Evolutionary conservation across 1,140 invertebrate species (phyloP).

Genomic region (Melanaphis sacchari): DNA sequence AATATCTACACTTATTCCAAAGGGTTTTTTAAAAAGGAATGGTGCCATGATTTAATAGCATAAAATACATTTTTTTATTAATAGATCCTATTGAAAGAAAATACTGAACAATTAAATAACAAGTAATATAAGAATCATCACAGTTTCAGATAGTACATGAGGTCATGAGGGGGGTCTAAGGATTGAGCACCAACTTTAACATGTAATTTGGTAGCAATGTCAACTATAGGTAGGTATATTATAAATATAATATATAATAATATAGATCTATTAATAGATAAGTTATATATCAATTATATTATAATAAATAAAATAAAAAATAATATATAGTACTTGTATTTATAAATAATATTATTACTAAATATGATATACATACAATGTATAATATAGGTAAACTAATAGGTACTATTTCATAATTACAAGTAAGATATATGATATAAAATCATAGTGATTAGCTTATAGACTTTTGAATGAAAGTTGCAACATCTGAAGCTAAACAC

Average conservation of each 20-base stretch:
- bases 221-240: background rate
- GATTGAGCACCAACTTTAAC: background rate
- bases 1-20: background rate
- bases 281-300: background rate
- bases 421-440: background rate
- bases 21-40: background rate
- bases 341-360: background rate
- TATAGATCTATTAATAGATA: background rate
- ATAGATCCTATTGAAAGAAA: background rate
- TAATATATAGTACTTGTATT: background rate
- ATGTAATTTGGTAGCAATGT: background rate
- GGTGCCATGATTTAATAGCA: background rate
- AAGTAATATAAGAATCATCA: background rate
- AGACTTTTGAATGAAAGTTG: slow-evolving; percentile 68
- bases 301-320: background rate
- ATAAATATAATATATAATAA: background rate
- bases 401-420: slow-evolving; percentile 2
- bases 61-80: background rate
- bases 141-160: background rate
- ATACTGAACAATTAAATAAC: background rate
- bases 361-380: background rate
- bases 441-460: background rate
- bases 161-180: background rate
- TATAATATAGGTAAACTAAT: background rate
- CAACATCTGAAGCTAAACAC: slow-evolving; percentile 71